phyloP scores from a whole-genome alignment of 2,888 invertebrate species.

The Phengaris arion region DNA sequence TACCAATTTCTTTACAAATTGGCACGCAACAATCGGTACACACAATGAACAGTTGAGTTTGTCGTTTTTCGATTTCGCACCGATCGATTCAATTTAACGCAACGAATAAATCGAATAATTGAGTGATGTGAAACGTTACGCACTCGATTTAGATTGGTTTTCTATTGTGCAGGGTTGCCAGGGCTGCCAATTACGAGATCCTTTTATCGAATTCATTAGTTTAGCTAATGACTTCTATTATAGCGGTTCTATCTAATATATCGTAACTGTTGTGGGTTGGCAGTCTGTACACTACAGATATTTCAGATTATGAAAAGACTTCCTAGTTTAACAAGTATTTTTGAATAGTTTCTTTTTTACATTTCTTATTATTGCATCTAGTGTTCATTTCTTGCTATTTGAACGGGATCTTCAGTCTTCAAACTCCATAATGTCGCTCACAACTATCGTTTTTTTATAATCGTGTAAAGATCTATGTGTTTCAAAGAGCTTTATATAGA shows the following conservation, averaged over 20 bases:
- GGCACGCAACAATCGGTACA: conserved; percentile 48
- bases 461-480: no score
- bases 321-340: no score
- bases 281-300: not conserved
- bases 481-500: not conserved
- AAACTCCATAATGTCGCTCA: no score
- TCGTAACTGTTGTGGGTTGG: not conserved
- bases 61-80: conserved; percentile 51
- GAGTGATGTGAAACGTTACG: conserved; percentile 29
- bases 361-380: no score
- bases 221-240: not conserved
- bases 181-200: conserved; percentile 6
- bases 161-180: conserved; percentile 18
- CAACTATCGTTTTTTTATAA: no score
- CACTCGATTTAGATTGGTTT: conserved; percentile 29
- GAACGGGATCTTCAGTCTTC: no score
- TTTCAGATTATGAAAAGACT: no score
- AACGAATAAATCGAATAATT: conserved; percentile 34
- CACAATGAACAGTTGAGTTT: conserved; percentile 44
- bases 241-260: no score
- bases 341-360: no score
- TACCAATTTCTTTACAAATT: conserved; percentile 52
- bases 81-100: conserved; percentile 45
- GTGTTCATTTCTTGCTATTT: no score
- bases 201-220: not conserved